Base-by-base conservation (phyloP, 1,140 invertebrate species). In the Drosophila sturtevanti region DNA sequence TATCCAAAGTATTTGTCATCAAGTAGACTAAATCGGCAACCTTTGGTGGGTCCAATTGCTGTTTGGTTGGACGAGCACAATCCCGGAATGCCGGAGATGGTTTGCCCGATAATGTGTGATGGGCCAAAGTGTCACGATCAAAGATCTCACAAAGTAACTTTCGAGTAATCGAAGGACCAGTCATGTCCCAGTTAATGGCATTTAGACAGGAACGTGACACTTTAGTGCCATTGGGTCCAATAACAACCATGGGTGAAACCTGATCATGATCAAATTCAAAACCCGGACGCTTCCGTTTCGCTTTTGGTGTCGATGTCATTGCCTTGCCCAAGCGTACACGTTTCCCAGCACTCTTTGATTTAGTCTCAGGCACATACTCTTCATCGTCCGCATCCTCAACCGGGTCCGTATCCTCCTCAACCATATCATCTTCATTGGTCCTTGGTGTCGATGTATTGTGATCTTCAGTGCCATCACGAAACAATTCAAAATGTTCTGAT, bases 101-200 rank as follows among this genome's bases (percentile, higher is more conserved):
- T 60, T 92, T 92, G 7, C 92, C 92, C 0, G 92, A 92, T 4
- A 93, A 63, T 6, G 87, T 92, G 34, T 92, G 91, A 11, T 82
- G 87, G 1, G 92, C 92, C 4, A 93, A 58, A 0, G 82, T 80
- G 10, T 77, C 63, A 0, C 91, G 77, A 35, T 78, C 72, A 54
- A 93, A 93, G 35, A 92, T 62, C 37, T 89, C 72, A 54, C 82
- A 78, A 2, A 93, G 77, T 41, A 93, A 59, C 64, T 91, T 92
- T 5, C 92, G 75, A 0, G 92, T 93, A 18, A 92, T 90, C 0
- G 81, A 74, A 11, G 92, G 73, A 4, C 90, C 90, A 10, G 77
- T 77, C 24, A 66, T 60, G 6, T 35, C 51, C 92, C 92, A 93
- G 22, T 92, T 92, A 0, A 93, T 81, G 5, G 58, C 55, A 6